Base-by-base conservation (phyloP, 2,113 vertebrate genomes). In the Sebastes schlegelii region DNA sequence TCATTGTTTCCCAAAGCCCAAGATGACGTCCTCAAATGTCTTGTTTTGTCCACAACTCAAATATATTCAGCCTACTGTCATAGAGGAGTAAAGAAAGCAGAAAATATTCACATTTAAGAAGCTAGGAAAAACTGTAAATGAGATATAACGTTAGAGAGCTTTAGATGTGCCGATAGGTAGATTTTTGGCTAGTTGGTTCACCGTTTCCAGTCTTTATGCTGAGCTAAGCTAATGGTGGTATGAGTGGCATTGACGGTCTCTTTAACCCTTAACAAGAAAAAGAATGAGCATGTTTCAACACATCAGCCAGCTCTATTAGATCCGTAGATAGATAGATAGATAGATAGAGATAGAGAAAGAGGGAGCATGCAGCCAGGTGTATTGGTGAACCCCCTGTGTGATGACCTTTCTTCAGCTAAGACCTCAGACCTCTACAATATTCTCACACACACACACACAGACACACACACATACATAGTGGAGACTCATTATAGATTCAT, bases 401-500 rank as follows among this genome's bases (percentile, higher is more conserved):
- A 82, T 94, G 93, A 94, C 93, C 94, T 95, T 95, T 92, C 81
- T 86, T 90, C 82, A 86, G 68, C 87, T 87, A 52, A 87, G 84
- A 85, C 82, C 77, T 74, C 73, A 83, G 82, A 90, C 83, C 70
- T 80, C 63, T 52, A 26, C 55, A 60, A 42, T 13, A 48, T 52
- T 34, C 71, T 12, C 58, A 21, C 71, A 52, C 69, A 40, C 72
- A 67, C 69, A 13, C 77, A 77, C 67, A 66, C 40, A 74, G 40
- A 68, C 46, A 74, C 73, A 69, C 26, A 74, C 55, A 68, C 71
- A 73, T 0, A 62, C 34, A 76, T 46, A 71, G 77, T 46, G 6
- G 10, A 83, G 75, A 48, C 73, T 92, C 92, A 94, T 94, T 93
- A 94, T 55, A 92, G 78, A 95, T 95, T 94, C 93, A 94, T 94